Evolutionary conservation across 2,888 invertebrate genomes (phyloP).

Genomic region (Flexamia atlantica): DNA sequence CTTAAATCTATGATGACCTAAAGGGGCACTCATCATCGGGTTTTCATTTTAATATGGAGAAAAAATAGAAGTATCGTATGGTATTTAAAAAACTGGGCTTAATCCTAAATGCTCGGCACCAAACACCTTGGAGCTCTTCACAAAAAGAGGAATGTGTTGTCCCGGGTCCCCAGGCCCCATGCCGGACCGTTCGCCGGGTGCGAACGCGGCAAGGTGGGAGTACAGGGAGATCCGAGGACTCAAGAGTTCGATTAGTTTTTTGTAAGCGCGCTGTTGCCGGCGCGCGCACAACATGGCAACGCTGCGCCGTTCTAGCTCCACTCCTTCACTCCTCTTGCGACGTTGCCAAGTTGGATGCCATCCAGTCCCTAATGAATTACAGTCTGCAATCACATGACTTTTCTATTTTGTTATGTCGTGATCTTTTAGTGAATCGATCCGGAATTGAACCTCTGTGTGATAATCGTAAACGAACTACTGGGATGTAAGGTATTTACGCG

Average conservation of each 20-base stretch:
- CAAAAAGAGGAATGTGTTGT: too few species aligned
- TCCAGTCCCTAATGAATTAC: slow-evolving; percentile 52
- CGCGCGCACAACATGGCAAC: slow-evolving; percentile 69
- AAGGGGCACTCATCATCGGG: too few species aligned
- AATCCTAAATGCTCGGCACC: too few species aligned
- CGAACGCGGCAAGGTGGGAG: slow-evolving; percentile 37
- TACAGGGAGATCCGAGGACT: slow-evolving; percentile 67
- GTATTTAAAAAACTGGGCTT: too few species aligned
- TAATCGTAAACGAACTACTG: too few species aligned
- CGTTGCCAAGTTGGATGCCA: slow-evolving; percentile 50
- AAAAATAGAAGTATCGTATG: too few species aligned
- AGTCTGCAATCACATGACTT: slow-evolving; percentile 31
- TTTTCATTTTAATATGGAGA: too few species aligned
- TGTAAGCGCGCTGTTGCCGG: slow-evolving; percentile 74
- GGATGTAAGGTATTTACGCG: too few species aligned
- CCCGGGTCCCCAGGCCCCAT: not conserved
- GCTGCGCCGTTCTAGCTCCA: slow-evolving; percentile 62
- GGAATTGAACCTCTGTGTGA: slow-evolving; percentile 1
- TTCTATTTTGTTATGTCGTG: not conserved
- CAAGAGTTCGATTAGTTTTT: slow-evolving; percentile 62
- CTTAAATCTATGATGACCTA: too few species aligned
- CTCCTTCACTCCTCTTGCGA: slow-evolving; percentile 52
- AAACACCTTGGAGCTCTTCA: too few species aligned
- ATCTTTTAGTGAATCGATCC: not conserved
- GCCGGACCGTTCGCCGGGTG: slow-evolving; percentile 7